Base-by-base conservation (phyloP, 2,797 vertebrate genomes). In the Limosa lapponica region DNA sequence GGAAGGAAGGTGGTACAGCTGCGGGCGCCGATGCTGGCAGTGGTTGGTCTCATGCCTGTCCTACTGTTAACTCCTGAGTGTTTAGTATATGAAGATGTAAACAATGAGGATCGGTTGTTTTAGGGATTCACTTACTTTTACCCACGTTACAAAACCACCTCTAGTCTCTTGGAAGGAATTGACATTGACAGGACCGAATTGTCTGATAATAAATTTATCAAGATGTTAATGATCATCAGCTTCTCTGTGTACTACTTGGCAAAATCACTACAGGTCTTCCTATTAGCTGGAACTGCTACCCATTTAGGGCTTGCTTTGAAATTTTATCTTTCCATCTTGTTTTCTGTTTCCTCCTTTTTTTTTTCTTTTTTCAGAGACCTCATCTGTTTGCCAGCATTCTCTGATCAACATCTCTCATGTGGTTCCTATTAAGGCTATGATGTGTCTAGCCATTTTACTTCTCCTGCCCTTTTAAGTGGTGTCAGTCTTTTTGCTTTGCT, bases 321-420 rank as follows among this genome's bases (percentile, higher is more conserved):
- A 98, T 98, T 97, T 98, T 98, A 98, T 98, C 98, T 98, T 97
- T 96, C 89, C 95, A 97, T 97, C 97, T 96, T 98, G 97, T 98
- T 97, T 97, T 90, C 97, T 91, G 97, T 93, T 97, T 98, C 98
- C 97, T 98, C 97, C n/a, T 93, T 58, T 83, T 94, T 96, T 59
- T 59, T 73, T 87, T 83, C 73, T 69, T 58, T 37, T 64, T 73
- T 37, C 71, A 80, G 94, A 93, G 94, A 83, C 96, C 90, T 97
- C 97, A 97, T 97, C 97, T 96, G 96, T 97, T 96, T 96, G 93
- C 97, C 96, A 87, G 95, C 94, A 95, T 97, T 95, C 93, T 94
- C 96, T 94, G 95, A 94, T 96, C 93, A 90, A 57, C 77, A 66
- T 91, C 75, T 83, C 70, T 95, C 96, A 97, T 97, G 94, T 98